Base-by-base conservation (phyloP, 2,888 invertebrate genomes). In the Diaprepes abbreviatus region DNA sequence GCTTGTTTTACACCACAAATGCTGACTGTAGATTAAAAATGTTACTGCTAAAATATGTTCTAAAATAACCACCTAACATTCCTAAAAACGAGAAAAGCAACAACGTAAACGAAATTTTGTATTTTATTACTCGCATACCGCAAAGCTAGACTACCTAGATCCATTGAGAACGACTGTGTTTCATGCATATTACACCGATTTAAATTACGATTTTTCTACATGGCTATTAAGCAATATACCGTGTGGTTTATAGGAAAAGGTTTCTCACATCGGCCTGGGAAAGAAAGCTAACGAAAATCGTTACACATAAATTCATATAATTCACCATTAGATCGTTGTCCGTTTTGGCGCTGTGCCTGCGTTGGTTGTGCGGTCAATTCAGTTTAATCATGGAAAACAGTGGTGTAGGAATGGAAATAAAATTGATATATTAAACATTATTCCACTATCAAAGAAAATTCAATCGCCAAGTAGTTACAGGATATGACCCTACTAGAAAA, bases 241-340 rank as follows among this genome's bases (percentile, higher is more conserved):
- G 50, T 28, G 54, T 59, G 59, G 31, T 63, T 52, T 52, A 54
- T 35, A 50, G 52, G 63, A 63, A 63, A 63, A 38, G 63, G 40
- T 52, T 31, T 50, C 36, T 50, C 36, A 24, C 12, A 52, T 14
- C 14, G 28, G 54, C 63, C 28, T 36, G 52, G 38, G 52, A 63
- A 63, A 63, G 63, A 63, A 63, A 63, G 63, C 38, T 10, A 28
- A 40, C 48, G 33, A 63, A 50, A 59, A 54, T 54, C 38, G 16
- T 52, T 63, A 28, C 52, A 54, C 28, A 52, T 16, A 63, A 63
- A 63, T 63, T 63, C 17, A 50, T 50, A 50, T 60, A 60, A 60
- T 48, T 62, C 24, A 36, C 60, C 33, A n/a, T 21, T 33, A 10
- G 48, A 50, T 62, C 16, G 58, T 24, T 50, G 16, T 31, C 28